A percentile compares a stretch with the other conserved stretches of the same genome.
Conservation (phyloP, 2,113 vertebrate genomes). For the Columbina picui region DNA sequence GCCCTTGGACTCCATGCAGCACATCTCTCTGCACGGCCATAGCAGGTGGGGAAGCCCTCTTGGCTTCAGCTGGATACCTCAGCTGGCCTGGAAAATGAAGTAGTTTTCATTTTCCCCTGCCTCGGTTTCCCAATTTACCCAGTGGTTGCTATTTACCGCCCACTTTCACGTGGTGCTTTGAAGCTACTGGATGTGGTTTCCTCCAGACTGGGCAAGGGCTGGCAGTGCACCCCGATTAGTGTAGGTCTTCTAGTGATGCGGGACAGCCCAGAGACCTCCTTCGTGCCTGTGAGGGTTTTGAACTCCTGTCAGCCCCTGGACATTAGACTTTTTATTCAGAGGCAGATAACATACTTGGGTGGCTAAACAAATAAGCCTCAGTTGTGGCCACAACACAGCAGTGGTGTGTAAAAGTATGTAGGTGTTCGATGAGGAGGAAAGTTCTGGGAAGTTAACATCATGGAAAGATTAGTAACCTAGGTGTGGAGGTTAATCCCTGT, state of each 20-base stretch:
- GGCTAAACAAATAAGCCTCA: not conserved
- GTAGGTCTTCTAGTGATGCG: not conserved
- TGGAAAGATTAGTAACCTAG: not conserved
- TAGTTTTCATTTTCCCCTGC: not conserved
- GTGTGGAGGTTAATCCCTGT: not conserved
- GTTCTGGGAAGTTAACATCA: not conserved
- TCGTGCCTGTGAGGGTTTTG: not conserved
- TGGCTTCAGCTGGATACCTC: not conserved
- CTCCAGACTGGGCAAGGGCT: not conserved
- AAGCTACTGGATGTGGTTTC: not conserved
- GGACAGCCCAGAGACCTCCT: not conserved
- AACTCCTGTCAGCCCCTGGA: not conserved
- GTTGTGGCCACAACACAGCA: not conserved
- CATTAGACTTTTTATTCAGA: not conserved
- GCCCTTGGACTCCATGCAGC: not conserved
- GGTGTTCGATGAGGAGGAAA: not conserved
- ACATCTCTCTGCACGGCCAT: fast-evolving
- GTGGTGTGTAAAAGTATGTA: not conserved
- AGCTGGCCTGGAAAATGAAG: not conserved
- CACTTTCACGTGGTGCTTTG: not conserved
- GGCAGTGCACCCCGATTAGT: fast-evolving
- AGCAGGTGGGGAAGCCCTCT: not conserved
- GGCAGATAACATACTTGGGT: not conserved
- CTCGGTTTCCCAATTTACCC: not conserved
- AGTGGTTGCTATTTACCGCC: not conserved